Conservation (phyloP, 2,888 invertebrate species). For the Amorpha juglandis region DNA sequence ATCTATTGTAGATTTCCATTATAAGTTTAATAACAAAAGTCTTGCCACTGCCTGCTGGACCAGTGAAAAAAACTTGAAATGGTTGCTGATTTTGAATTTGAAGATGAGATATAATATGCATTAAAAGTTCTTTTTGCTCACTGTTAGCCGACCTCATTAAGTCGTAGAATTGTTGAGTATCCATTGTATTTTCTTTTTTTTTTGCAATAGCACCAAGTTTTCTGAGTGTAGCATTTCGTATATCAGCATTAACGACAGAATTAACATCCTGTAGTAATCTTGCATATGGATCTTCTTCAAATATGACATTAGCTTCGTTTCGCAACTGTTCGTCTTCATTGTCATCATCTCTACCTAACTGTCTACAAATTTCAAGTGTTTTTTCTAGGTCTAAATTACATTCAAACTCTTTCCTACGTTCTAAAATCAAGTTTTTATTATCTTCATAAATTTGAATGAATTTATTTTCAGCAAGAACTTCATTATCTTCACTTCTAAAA, state of each 20-base stretch:
- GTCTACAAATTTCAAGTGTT: slow-evolving; percentile 42
- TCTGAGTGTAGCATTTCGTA: slow-evolving; percentile 36
- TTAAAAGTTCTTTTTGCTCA: slow-evolving; percentile 37
- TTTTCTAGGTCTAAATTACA: slow-evolving; percentile 44
- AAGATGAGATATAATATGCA: slow-evolving; percentile 33
- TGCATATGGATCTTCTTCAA: slow-evolving; percentile 36
- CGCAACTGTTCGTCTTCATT: slow-evolving; percentile 21
- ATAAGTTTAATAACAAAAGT: slow-evolving; percentile 57
- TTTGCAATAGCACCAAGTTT: slow-evolving; percentile 41
- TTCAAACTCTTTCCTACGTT: slow-evolving; percentile 42
- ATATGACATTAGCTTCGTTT: slow-evolving; percentile 12
- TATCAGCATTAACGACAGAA: slow-evolving; percentile 38
- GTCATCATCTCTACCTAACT: slow-evolving; percentile 38
- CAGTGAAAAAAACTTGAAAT: slow-evolving; percentile 44
- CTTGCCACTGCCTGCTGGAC: slow-evolving; percentile 51
- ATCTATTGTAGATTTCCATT: slow-evolving; percentile 65
- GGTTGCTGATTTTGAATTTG: slow-evolving; percentile 33
- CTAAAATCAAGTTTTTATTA: slow-evolving; percentile 18
- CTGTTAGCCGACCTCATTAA: slow-evolving; percentile 40
- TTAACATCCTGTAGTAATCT: slow-evolving; percentile 35
- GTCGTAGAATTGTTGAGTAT: slow-evolving; percentile 36
- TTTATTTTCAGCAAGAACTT: slow-evolving; percentile 53
- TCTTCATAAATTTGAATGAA: slow-evolving; percentile 52
- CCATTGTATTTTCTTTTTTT: slow-evolving; percentile 42
- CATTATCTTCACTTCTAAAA: slow-evolving; percentile 49